Evolutionary conservation across 2,113 vertebrate species (phyloP).

Genomic region (Calonectris borealis): DNA sequence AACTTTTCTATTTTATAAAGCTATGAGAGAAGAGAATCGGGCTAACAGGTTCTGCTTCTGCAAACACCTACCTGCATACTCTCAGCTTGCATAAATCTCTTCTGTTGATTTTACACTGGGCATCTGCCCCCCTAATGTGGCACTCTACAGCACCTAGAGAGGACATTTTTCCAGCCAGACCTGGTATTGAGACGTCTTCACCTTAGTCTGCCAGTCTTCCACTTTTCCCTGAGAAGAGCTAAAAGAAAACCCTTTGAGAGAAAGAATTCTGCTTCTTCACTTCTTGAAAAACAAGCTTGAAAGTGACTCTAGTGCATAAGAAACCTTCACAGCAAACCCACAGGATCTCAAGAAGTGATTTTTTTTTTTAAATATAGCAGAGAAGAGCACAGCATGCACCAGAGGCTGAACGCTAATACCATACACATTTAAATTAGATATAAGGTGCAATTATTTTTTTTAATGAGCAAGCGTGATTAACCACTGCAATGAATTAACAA

Average conservation of each 20-base stretch:
- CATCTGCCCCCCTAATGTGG: neutral
- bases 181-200: neutral
- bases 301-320: neutral
- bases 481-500: neutral
- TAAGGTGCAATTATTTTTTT: neutral
- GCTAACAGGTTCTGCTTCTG: neutral
- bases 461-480: neutral
- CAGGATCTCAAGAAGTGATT: neutral
- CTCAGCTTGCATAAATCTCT: neutral
- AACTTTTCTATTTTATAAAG: neutral
- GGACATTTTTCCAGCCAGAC: neutral
- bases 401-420: neutral
- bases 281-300: slow-evolving; percentile 19
- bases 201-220: neutral
- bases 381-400: neutral
- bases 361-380: neutral
- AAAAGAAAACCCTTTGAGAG: slow-evolving; percentile 12
- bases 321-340: neutral
- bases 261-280: neutral
- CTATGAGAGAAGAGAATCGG: neutral
- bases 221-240: neutral
- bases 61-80: neutral
- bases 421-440: slow-evolving; percentile 27
- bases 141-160: neutral
- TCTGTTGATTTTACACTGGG: neutral